These are phyloP conservation scores for Apodemus agrarius DNA, from an alignment of 2,797 vertebrate genomes.

Conservation along the genomic window DNA sequence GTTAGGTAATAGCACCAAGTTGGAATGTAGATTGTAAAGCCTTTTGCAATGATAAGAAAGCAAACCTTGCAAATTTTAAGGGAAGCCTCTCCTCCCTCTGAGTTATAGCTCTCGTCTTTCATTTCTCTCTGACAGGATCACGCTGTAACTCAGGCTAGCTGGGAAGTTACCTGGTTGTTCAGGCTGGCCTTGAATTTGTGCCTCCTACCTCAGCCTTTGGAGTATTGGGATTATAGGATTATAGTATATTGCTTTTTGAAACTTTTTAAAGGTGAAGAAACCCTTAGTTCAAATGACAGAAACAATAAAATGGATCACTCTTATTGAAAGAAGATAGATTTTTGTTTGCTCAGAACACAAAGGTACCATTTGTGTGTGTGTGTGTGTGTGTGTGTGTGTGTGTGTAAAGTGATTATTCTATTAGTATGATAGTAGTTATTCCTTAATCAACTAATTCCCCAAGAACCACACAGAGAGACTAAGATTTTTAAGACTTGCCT, in stretches of 20 bases:
- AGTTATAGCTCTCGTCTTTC: not conserved
- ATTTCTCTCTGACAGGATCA: not conserved
- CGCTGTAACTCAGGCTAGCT: not conserved
- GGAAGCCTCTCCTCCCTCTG: not conserved
- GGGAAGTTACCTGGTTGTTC: not conserved
- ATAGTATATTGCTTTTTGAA: not conserved
- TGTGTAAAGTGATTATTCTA: not conserved
- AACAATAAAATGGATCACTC: not conserved
- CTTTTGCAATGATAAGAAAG: not conserved
- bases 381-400: not conserved
- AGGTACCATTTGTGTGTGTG: not conserved
- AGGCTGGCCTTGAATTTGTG: not conserved
- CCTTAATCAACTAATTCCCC: too few relatives aligned
- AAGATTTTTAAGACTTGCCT: not conserved
- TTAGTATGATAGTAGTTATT: not conserved
- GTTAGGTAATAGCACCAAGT: not conserved
- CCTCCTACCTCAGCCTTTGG: not conserved
- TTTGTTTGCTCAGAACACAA: not conserved
- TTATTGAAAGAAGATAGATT: not conserved
- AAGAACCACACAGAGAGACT: not conserved
- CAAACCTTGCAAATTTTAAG: not conserved
- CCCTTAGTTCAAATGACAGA: not conserved
- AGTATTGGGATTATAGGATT: not conserved
- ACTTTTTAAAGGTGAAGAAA: not conserved
- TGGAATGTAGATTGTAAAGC: not conserved